These are phyloP conservation scores for Leptopilina drosophilae DNA, from an alignment of 2,888 invertebrate genomes.

Conservation along the genomic window DNA sequence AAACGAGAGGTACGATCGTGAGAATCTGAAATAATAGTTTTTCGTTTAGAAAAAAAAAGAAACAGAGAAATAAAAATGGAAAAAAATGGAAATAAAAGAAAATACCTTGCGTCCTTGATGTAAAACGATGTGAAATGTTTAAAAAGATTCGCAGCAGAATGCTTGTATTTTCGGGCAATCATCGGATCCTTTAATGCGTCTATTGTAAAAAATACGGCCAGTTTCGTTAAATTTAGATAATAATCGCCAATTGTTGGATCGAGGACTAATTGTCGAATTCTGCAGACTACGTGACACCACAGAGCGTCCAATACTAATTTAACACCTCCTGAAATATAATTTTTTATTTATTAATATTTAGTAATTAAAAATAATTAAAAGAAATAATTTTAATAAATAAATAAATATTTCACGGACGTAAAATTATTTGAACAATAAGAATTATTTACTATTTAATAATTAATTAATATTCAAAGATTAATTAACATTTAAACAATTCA, in stretches of 20 bases:
- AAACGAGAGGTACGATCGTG: conserved; percentile 63
- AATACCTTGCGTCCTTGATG: conserved; percentile 71
- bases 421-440: too few relatives aligned
- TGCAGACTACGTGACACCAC: conserved; percentile 70
- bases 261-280: conserved; percentile 70
- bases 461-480: too few relatives aligned
- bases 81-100: background rate
- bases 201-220: conserved; percentile 70
- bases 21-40: conserved; percentile 64
- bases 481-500: too few relatives aligned
- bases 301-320: conserved; percentile 67
- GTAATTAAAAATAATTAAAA: too few relatives aligned
- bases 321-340: conserved; percentile 55
- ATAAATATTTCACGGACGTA: too few relatives aligned
- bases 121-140: conserved; percentile 71
- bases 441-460: too few relatives aligned
- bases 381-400: too few relatives aligned
- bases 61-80: background rate
- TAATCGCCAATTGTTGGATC: conserved; percentile 62
- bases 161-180: conserved; percentile 67
- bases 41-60: background rate
- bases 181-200: conserved; percentile 68
- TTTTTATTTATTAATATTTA: too few relatives aligned
- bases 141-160: conserved; percentile 69
- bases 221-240: conserved; percentile 67